Evolutionary conservation across 2,797 vertebrate genomes (phyloP).

Genomic region (Triplophysa yarkandensis): DNA sequence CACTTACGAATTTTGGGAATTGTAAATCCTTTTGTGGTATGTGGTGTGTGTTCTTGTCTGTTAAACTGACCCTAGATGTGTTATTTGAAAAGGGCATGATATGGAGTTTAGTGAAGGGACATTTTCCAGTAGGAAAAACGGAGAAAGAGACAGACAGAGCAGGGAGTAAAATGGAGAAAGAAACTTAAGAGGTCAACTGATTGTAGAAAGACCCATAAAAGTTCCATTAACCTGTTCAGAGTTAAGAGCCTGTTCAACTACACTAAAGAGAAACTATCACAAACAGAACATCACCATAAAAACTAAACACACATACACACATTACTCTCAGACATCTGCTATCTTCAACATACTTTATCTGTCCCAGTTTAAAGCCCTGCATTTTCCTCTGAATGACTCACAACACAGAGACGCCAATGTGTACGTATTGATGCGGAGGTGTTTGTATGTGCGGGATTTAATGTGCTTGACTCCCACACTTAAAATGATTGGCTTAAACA

Average conservation of each 20-base stretch:
- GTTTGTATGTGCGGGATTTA: conserved; percentile 28
- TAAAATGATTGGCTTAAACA: conserved; percentile 54
- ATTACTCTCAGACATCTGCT: conserved; percentile 24
- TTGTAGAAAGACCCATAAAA: conserved; percentile 96
- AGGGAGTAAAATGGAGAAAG: conserved; percentile 56
- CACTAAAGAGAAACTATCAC: conserved; percentile 94
- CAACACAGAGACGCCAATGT: conserved; percentile 69
- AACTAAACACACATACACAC: conserved; percentile 35
- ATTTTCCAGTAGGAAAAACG: conserved; percentile 28
- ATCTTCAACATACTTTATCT: conserved; percentile 35
- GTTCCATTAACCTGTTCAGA: conserved; percentile 90
- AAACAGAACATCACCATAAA: conserved; percentile 99
- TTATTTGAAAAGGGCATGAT: conserved; percentile 29
- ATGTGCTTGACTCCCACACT: conserved; percentile 23
- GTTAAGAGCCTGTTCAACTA: conserved; percentile 94
- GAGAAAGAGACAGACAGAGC: conserved; percentile 24
- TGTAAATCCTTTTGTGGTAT: conserved; percentile 9
- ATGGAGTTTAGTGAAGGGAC: conserved; percentile 6
- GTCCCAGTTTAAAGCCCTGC: conserved; percentile 8
- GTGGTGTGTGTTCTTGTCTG: conserved; percentile 4
- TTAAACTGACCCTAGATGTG: conserved; percentile 22
- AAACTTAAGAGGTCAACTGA: conserved; percentile 83
- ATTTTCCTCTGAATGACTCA: conserved; percentile 66
- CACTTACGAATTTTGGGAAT: conserved; percentile 19
- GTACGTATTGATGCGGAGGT: conserved; percentile 67